Evolutionary conservation across 2,888 invertebrate species (phyloP).

Genomic region (Pterobdella sp.): DNA sequence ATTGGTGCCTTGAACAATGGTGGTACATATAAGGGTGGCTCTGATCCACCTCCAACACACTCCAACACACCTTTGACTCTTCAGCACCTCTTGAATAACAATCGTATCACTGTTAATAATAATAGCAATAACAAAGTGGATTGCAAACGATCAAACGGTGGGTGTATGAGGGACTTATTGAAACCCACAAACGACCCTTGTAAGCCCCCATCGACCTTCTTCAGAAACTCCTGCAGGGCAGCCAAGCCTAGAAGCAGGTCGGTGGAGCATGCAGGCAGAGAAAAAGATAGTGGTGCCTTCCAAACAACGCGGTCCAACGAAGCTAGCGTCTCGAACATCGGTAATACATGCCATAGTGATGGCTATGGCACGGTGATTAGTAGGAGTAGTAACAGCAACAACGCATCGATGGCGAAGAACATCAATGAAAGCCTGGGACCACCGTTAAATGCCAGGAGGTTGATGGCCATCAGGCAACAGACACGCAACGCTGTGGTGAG

Average conservation of each 20-base stretch:
- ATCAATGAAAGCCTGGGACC: slow-evolving; percentile 32
- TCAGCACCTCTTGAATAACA: neutral
- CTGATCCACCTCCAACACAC: neutral
- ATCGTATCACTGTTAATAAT: neutral
- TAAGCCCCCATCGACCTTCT: neutral
- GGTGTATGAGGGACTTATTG: neutral
- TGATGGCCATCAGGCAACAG: slow-evolving; percentile 72
- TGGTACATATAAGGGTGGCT: neutral
- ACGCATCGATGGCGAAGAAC: neutral
- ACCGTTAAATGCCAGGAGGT: slow-evolving; percentile 68
- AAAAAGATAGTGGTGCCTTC: too few species aligned
- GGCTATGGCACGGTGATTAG: neutral
- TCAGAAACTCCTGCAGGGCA: neutral
- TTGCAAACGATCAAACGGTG: neutral
- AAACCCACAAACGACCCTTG: neutral
- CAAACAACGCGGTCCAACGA: too few species aligned
- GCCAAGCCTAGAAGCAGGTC: neutral
- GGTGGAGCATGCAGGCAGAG: neutral
- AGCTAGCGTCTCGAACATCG: too few species aligned
- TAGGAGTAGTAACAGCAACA: neutral
- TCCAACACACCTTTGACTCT: neutral
- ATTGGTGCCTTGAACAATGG: neutral
- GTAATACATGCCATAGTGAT: too few species aligned
- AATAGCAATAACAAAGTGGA: neutral
- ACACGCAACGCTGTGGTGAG: slow-evolving; percentile 64